phyloP scores from a whole-genome alignment of 1,140 invertebrate genomes.

The Lithobius niger region DNA sequence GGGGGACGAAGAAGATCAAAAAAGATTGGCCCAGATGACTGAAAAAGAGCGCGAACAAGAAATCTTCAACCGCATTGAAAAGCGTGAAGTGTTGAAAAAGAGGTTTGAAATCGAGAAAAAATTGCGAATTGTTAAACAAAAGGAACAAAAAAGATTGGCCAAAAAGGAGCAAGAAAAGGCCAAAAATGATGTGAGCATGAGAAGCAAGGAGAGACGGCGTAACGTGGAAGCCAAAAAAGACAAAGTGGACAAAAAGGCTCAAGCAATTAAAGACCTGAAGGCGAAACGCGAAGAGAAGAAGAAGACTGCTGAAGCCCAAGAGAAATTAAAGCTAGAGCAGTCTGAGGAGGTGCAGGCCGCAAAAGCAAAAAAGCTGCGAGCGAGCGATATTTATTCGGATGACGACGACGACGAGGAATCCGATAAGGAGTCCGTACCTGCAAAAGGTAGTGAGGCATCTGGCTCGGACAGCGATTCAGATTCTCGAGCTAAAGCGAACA shows the following conservation, averaged over 20 bases:
- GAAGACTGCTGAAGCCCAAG: conserved; percentile 39
- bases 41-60: conserved; percentile 95
- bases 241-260: conserved; percentile 70
- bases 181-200: conserved; percentile 55
- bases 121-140: conserved; percentile 67
- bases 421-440: conserved; percentile 7
- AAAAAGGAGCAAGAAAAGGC: conserved; percentile 38
- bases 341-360: conserved; percentile 27
- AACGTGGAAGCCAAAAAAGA: conserved; percentile 74
- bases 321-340: conserved; percentile 31
- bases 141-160: conserved; percentile 50
- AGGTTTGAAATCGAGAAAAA: conserved; percentile 96
- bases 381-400: conserved; percentile 90
- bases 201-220: conserved; percentile 78
- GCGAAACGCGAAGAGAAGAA: conserved; percentile 72
- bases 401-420: conserved; percentile 57
- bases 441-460: conserved; percentile 8
- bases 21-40: conserved; percentile 75
- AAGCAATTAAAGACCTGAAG: conserved; percentile 80
- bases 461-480: conserved; percentile 20
- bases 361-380: conserved; percentile 58
- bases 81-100: conserved; percentile 81
- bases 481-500: conserved; percentile 36
- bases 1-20: conserved; percentile 90
- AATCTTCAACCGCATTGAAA: conserved; percentile 89